A percentile compares a stretch with the other conserved stretches of the same genome.
Evolutionary conservation across 1,140 invertebrate species (phyloP).

Genomic region (Drosophila nannoptera): DNA sequence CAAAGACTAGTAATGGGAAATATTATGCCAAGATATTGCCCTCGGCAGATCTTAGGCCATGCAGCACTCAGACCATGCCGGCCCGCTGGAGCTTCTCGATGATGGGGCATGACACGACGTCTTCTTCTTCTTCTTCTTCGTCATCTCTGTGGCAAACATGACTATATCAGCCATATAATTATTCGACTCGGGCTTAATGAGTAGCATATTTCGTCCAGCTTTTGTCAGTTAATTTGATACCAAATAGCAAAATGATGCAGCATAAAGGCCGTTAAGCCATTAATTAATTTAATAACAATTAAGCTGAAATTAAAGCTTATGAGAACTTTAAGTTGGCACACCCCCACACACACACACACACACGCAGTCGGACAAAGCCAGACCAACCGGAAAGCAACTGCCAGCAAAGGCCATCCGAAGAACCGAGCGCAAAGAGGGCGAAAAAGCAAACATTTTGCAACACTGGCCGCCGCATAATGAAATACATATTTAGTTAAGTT

Average conservation of each 20-base stretch:
- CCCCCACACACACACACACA: slow-evolving; percentile 6
- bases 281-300: slow-evolving; percentile 71
- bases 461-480: slow-evolving; percentile 53
- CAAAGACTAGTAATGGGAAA: too few species aligned
- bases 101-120: too few species aligned
- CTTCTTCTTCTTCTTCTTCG: too few species aligned
- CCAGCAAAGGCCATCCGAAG: slow-evolving; percentile 4
- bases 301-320: slow-evolving; percentile 56
- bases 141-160: too few species aligned
- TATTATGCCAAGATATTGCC: too few species aligned
- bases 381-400: slow-evolving; percentile 25
- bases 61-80: too few species aligned
- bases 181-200: not conserved
- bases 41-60: too few species aligned
- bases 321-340: slow-evolving; percentile 25
- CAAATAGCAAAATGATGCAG: slow-evolving; percentile 2
- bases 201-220: not conserved
- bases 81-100: too few species aligned
- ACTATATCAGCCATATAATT: not conserved
- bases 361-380: slow-evolving; percentile 4
- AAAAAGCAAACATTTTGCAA: slow-evolving; percentile 17
- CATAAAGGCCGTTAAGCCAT: slow-evolving; percentile 35
- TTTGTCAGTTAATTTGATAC: not conserved
- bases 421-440: not conserved
- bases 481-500: slow-evolving; percentile 73